phyloP scores from a whole-genome alignment of 2,113 vertebrate species.

The Phainopepla nitens region DNA sequence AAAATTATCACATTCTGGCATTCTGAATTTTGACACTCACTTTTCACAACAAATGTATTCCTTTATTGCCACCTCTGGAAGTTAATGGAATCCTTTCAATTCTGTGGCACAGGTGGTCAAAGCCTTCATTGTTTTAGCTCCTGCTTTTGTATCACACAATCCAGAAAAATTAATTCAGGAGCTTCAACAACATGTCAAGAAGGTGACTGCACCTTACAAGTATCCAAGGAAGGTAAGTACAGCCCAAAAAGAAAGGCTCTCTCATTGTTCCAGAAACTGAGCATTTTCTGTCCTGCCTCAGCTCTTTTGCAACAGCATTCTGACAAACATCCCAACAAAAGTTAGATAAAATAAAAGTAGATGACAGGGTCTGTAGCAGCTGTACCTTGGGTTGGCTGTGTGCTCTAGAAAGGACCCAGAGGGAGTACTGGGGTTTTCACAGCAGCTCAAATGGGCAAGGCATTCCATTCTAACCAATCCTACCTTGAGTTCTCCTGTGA shows the following conservation, averaged over 20 bases:
- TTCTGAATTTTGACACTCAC: not conserved
- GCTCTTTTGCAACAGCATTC: not conserved
- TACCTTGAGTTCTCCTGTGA: not conserved
- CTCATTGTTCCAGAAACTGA: not conserved
- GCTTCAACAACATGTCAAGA: slow-evolving; percentile 79
- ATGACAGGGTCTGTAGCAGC: not conserved
- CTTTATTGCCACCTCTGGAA: not conserved
- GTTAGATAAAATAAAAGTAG: not conserved
- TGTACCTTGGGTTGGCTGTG: not conserved
- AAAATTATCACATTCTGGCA: not conserved
- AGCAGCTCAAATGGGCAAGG: not conserved
- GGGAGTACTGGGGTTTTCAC: not conserved
- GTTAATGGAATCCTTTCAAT: not conserved
- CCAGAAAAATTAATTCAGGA: slow-evolving; percentile 63
- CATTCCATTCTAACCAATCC: not conserved
- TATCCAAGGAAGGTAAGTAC: slow-evolving; percentile 79
- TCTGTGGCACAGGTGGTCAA: slow-evolving; percentile 75
- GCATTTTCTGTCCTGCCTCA: not conserved
- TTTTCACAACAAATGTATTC: not conserved
- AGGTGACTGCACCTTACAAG: slow-evolving; percentile 80
- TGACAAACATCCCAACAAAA: not conserved
- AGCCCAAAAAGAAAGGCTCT: not conserved
- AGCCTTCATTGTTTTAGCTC: slow-evolving; percentile 76
- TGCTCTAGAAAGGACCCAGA: not conserved
- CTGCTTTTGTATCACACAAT: slow-evolving; percentile 53